A percentile compares a stretch with the other conserved stretches of the same genome.
Evolutionary conservation across 2,888 invertebrate species (phyloP).

Genomic region (Notocelia uddmanniana): DNA sequence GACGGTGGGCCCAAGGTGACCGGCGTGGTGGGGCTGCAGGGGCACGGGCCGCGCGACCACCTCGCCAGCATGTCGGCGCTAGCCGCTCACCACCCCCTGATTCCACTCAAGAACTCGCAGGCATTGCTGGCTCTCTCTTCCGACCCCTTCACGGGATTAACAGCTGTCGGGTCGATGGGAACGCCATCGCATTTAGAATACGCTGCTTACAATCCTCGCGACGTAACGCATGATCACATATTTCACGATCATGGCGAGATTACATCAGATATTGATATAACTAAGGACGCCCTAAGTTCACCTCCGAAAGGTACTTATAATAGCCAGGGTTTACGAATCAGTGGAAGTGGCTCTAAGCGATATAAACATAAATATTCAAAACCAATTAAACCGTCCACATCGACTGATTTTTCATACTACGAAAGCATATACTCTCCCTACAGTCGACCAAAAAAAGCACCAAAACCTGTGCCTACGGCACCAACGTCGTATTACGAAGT

Average conservation of each 20-base stretch:
- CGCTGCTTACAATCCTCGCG: conserved; percentile 76
- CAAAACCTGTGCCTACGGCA: conserved; percentile 61
- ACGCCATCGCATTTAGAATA: conserved; percentile 76
- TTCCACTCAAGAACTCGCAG: conserved; percentile 67
- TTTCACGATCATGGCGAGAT: conserved; percentile 83
- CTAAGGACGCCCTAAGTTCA: conserved; percentile 64
- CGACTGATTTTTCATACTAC: conserved; percentile 74
- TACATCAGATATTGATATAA: conserved; percentile 68
- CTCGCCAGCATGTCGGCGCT: conserved; percentile 66
- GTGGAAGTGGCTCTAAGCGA: conserved; percentile 56
- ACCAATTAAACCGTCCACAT: conserved; percentile 59
- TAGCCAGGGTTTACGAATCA: conserved; percentile 70
- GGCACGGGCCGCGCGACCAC: conserved; percentile 54
- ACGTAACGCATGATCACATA: conserved; percentile 82
- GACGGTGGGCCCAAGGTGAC: conserved; percentile 65
- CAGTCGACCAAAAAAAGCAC: conserved; percentile 60
- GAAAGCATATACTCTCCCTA: conserved; percentile 71
- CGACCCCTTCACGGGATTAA: conserved; percentile 61
- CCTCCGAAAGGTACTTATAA: conserved; percentile 75
- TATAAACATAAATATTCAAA: conserved; percentile 67
- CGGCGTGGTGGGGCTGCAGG: conserved; percentile 55
- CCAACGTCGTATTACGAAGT: conserved; percentile 54
- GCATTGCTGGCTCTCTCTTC: conserved; percentile 64
- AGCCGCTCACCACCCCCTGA: conserved; percentile 60
- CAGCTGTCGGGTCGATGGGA: conserved; percentile 68